Conservation (phyloP, 2,113 vertebrate genomes). For the Xiphophorus couchianus region DNA sequence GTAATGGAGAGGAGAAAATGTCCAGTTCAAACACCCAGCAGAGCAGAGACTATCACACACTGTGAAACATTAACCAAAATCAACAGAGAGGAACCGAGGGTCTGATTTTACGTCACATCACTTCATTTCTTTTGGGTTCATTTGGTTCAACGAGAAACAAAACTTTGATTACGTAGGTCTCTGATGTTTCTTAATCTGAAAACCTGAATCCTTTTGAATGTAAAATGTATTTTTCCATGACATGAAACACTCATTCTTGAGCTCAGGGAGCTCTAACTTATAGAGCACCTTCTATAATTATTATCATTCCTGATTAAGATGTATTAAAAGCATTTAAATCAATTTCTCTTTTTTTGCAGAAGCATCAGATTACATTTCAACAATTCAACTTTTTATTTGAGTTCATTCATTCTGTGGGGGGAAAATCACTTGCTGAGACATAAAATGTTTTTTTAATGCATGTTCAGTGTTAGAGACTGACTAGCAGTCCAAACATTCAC, state of each 20-base stretch:
- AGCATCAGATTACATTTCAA: neutral
- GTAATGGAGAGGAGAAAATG: slow-evolving; percentile 27
- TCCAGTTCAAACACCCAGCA: slow-evolving; percentile 44
- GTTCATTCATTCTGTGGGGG: too few relatives aligned
- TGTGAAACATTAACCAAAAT: slow-evolving; percentile 35
- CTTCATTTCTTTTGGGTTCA: neutral
- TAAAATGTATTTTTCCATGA: neutral
- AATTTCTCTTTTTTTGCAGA: neutral
- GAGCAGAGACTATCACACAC: slow-evolving; percentile 28
- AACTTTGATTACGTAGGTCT: neutral
- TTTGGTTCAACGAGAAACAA: slow-evolving; percentile 9
- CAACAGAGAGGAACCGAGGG: neutral
- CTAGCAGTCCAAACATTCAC: too few relatives aligned
- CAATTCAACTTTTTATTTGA: too few relatives aligned
- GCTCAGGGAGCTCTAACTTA: too few relatives aligned
- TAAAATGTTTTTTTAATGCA: too few relatives aligned
- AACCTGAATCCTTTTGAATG: neutral
- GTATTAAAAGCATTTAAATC: neutral
- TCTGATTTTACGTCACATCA: neutral
- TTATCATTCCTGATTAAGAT: neutral
- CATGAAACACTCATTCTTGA: neutral
- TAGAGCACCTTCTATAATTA: neutral
- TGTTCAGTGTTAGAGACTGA: too few relatives aligned
- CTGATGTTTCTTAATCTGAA: neutral
- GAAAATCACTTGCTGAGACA: too few relatives aligned